Conservation (phyloP, 2,888 invertebrate genomes). For the Platynereis dumerilii region DNA sequence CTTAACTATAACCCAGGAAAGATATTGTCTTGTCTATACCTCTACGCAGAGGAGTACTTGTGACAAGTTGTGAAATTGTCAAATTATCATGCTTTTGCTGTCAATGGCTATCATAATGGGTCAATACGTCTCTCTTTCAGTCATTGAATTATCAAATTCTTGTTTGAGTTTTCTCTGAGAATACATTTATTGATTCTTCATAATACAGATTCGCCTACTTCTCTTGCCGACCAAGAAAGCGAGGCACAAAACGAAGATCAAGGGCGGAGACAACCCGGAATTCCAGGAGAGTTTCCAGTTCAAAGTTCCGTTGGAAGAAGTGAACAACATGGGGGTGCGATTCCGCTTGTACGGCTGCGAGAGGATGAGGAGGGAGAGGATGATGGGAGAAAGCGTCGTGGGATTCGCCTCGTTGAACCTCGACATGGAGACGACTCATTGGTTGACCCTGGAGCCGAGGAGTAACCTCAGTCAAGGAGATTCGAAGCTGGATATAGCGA, state of each 20-base stretch:
- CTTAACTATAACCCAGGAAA: no score
- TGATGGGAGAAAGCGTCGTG: constrained; percentile 89
- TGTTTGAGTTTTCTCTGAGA: no score
- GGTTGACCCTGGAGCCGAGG: constrained; percentile 79
- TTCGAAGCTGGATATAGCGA: constrained; percentile 71
- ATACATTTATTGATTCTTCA: no score
- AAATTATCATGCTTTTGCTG: no score
- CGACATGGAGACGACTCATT: constrained; percentile 87
- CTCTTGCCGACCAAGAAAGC: constrained; percentile 91
- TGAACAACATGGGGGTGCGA: constrained; percentile 88
- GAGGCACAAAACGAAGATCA: constrained; percentile 91
- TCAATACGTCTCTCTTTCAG: no score
- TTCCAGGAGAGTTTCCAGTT: constrained; percentile 92
- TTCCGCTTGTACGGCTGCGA: constrained; percentile 91
- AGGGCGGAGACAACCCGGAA: constrained; percentile 88
- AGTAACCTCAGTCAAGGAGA: constrained; percentile 64
- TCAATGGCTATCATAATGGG: no score
- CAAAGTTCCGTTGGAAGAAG: constrained; percentile 92
- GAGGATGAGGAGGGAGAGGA: constrained; percentile 87
- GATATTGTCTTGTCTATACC: no score
- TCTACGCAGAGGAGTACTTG: no score
- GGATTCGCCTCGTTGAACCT: constrained; percentile 89
- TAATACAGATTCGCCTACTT: constrained; percentile 77
- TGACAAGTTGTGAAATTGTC: no score
- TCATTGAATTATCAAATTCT: no score